These are phyloP conservation scores for Cynocephalus volans DNA, from an alignment of 2,113 vertebrate species.

Conservation along the genomic window DNA sequence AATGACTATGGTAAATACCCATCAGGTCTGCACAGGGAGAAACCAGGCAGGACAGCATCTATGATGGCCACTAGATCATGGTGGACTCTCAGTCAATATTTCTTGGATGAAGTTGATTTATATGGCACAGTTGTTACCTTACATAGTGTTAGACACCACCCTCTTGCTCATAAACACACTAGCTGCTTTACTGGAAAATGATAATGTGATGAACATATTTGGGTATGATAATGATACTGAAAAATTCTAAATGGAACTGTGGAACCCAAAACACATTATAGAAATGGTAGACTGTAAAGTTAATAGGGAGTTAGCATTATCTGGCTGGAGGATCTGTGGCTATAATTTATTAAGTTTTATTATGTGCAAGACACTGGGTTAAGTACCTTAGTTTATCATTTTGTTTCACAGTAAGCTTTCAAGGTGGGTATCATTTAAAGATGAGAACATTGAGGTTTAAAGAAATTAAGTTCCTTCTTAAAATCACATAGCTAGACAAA, in stretches of 20 bases:
- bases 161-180: neutral
- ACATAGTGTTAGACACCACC: neutral
- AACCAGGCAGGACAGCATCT: neutral
- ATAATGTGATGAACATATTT: neutral
- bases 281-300: neutral
- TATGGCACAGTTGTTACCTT: neutral
- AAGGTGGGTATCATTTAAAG: slow-evolving; percentile 10
- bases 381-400: slow-evolving; percentile 9
- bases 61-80: no score
- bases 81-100: neutral
- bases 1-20: neutral
- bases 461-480: slow-evolving; percentile 22
- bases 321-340: neutral
- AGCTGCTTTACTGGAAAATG: neutral
- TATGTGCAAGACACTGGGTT: neutral
- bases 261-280: neutral
- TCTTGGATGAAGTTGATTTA: neutral
- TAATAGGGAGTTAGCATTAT: neutral
- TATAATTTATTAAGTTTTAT: neutral
- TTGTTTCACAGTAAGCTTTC: neutral
- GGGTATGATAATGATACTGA: neutral
- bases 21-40: neutral
- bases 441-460: neutral
- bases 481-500: neutral
- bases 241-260: neutral